Percentiles rank a stretch among this genome's conserved stretches.
Conservation (phyloP, 2,888 invertebrate genomes). For the Zygogramma bicolorata region DNA sequence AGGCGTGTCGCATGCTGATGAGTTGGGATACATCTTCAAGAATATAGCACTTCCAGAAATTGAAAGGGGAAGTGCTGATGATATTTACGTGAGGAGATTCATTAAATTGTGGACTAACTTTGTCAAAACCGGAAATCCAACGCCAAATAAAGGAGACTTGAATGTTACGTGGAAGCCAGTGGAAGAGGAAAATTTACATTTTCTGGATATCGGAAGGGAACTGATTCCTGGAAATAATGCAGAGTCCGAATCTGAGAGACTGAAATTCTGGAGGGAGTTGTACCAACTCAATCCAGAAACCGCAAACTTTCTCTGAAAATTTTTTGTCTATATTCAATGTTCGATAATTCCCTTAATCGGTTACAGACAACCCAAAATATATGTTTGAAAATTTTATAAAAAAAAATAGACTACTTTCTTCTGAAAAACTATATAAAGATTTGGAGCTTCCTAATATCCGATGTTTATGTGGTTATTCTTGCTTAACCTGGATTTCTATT, state of each 20-base stretch:
- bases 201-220: conserved; percentile 55
- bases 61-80: conserved; percentile 10
- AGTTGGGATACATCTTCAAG: too few species aligned
- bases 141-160: conserved; percentile 38
- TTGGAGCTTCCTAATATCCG: too few species aligned
- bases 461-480: too few species aligned
- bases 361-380: too few species aligned
- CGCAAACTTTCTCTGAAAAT: background rate
- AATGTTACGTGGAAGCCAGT: conserved; percentile 53
- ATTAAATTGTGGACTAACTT: conserved; percentile 58
- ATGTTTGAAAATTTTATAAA: too few species aligned
- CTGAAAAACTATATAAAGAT: too few species aligned
- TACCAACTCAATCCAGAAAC: background rate
- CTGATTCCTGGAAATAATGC: conserved; percentile 48
- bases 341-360: too few species aligned
- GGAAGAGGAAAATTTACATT: conserved; percentile 45
- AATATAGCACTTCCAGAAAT: background rate
- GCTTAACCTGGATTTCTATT: too few species aligned
- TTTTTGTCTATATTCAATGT: too few species aligned
- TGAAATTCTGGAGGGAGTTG: conserved; percentile 54
- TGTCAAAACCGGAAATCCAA: conserved; percentile 51
- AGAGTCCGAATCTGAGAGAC: conserved; percentile 45
- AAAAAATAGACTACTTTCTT: too few species aligned
- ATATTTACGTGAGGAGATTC: conserved; percentile 45
- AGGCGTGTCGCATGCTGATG: background rate